phyloP scores from a whole-genome alignment of 2,797 vertebrate species.

The Darevskia mixta region DNA sequence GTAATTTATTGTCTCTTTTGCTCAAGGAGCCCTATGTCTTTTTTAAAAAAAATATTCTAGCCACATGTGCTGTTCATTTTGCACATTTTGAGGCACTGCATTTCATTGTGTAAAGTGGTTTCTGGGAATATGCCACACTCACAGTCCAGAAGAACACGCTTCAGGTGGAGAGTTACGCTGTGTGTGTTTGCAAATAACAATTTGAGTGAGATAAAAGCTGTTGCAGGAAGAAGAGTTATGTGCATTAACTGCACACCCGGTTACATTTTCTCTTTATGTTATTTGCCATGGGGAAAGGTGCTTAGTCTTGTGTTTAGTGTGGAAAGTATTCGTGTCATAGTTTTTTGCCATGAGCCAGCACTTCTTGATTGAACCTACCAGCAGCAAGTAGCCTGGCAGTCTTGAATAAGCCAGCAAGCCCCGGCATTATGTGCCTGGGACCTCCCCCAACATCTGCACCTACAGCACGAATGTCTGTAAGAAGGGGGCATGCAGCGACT shows the following conservation, averaged over 20 bases:
- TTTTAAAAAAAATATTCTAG: slow-evolving; percentile 7
- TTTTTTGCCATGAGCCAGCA: neutral
- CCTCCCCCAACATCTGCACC: no score
- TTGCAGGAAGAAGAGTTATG: neutral
- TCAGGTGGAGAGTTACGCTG: slow-evolving; percentile 52
- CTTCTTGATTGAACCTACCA: neutral
- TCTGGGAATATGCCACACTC: slow-evolving; percentile 1
- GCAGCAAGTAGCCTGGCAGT: no score
- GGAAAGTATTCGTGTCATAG: neutral
- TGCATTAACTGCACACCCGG: neutral
- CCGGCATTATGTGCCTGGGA: no score
- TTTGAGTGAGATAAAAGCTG: neutral
- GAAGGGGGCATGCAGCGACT: no score
- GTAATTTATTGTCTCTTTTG: slow-evolving; percentile 54
- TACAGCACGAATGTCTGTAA: no score
- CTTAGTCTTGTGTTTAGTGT: neutral
- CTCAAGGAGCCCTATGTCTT: slow-evolving; percentile 43
- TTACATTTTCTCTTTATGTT: neutral
- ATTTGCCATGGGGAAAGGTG: neutral
- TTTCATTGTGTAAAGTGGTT: slow-evolving; percentile 62
- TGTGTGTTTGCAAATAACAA: slow-evolving; percentile 30
- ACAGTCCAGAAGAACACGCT: slow-evolving; percentile 46
- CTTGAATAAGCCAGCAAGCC: no score
- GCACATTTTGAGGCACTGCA: slow-evolving; percentile 55
- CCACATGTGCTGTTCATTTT: slow-evolving; percentile 53